Evolutionary conservation across 2,113 vertebrate species (phyloP), one percentile per base, ranked within the genome.

Genomic region (Otocyon megalotis): DNA sequence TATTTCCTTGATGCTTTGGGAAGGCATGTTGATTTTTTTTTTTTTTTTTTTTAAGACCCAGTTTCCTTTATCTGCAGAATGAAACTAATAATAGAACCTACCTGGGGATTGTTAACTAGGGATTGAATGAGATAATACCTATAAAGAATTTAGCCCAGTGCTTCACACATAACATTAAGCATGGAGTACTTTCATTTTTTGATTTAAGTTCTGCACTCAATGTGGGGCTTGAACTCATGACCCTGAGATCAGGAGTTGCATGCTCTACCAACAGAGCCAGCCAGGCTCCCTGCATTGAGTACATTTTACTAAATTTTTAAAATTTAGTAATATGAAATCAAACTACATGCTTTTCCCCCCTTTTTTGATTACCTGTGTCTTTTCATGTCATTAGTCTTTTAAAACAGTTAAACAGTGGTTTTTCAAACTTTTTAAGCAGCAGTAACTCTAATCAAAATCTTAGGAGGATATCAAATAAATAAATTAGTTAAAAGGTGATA

Each of bases 51-150:
- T 74, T 43, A 12, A 97, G 65, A 92, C 24, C 90, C 53, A 89
- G 67, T 96, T 97, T 96, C 17, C 20, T 90, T 87, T 87, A 54
- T 89, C 85, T 92, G 19, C 35, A 97, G 50, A 83, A 67, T 87
- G 54, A 7, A 93, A n/a, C 74, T 92, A 95, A 72, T 80, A 77
- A 85, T 90, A 94, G 79, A 90, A 89, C 30, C 67, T 80, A 11
- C 69, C 37, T 94, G 28, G 32, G 32, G 28, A 84, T 84, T 94
- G 32, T 79, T 96, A 72, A 87, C 30, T 60, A 16, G 35, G n/a
- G 14, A 74, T 67, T 90, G 69, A 95, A 56, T 93, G 35, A 95
- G 35, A 22, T 83, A 87, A 30, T 76, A 54, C 74, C 58, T 82
- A 0, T 35, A 48, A 95, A 69, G 32, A 95, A 80, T 6, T 96